Evolutionary conservation across 2,113 vertebrate species (phyloP), one percentile per base, ranked within the genome.

Genomic region (Antigone vipio): DNA sequence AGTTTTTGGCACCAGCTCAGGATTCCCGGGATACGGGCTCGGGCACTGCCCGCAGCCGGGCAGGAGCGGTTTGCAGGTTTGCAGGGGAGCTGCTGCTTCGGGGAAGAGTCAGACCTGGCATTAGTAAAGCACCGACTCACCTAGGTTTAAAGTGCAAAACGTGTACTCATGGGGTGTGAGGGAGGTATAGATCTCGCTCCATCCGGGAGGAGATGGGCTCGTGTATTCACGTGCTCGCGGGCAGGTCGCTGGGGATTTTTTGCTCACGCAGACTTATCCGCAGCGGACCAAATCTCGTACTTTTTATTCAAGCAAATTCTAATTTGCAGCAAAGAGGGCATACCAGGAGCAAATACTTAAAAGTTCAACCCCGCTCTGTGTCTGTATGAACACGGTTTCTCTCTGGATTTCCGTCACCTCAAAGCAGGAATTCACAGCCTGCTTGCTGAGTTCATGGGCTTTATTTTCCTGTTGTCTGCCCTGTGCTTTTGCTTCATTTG

Each of bases 191-290:
- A 19, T 19, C 78, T 38, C 20, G 0, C 59, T 50, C 30, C 6
- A 0, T 18, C 6, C 11, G 5, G 15, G 59, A 73, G 60, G 49
- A 64, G 49, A 27, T 15, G 3, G n/a, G 59, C 68, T 76, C 3
- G 0, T 15, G 62, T 11, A 7, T 21, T 60, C 52, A 3, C 1
- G 3, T 21, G 44, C 29, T 14, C 5, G 1, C 49, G n/a, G 78
- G 29, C 40, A 22, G 35, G 38, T 64, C n/a, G 60, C 26, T 0
- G 8, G 44, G 40, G 40, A 5, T 32, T 24, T 63, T 71, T 45
- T 0, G 0, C 66, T 74, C 18, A 3, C 44, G 6, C 49, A 42
- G 45, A 29, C 38, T 58, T 56, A 49, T 1, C 64, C 77, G 18
- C 14, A 18, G 12, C 4, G 21, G 66, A 80, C n/a, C n/a, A 45